Base-by-base conservation (phyloP, 2,888 invertebrate genomes). In the Micropterix aruncella region DNA sequence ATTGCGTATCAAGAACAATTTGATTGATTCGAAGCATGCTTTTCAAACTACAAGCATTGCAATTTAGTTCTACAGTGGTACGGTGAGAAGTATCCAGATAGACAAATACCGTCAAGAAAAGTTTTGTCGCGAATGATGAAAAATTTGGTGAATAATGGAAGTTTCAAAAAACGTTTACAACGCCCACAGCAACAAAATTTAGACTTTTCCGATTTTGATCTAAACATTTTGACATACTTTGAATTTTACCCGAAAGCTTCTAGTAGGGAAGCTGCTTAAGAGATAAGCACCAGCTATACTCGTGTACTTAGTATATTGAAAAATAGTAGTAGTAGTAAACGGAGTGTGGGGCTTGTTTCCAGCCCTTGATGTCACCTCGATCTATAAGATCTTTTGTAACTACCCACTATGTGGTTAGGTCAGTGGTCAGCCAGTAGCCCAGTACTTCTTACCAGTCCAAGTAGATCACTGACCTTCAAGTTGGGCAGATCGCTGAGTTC, bases 231-330 rank as follows among this genome's bases (percentile, higher is more conserved):
- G n/a, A n/a, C n/a, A n/a, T n/a, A n/a, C n/a, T n/a, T n/a, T n/a
- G n/a, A n/a, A n/a, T n/a, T 38, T 42, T 45, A 42, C 39, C 45
- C 45, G 37, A 45, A 45, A 40, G 45, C 42, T 42, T 42, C 19
- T 16, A 42, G 45, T 19, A 45, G n/a, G n/a, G 40, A n/a, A n/a
- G n/a, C n/a, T n/a, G 46, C 46, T 16, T 38, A 41, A 45, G 45
- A 37, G 38, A 27, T 45, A 38, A n/a, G n/a, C n/a, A n/a, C n/a
- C n/a, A n/a, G n/a, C 17, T 15, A 41, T 41, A 42, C 40, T 42
- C 39, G 41, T 38, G 9, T 38, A 42, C 45, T 42, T 46, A 40
- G n/a, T n/a, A n/a, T n/a, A n/a, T n/a, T n/a, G n/a, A n/a, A n/a
- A n/a, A n/a, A n/a, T n/a, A n/a, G n/a, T n/a, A n/a, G n/a, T n/a